These are phyloP conservation scores for Scomberomorus guttatus DNA, from an alignment of 2,797 vertebrate species.

Conservation along the genomic window DNA sequence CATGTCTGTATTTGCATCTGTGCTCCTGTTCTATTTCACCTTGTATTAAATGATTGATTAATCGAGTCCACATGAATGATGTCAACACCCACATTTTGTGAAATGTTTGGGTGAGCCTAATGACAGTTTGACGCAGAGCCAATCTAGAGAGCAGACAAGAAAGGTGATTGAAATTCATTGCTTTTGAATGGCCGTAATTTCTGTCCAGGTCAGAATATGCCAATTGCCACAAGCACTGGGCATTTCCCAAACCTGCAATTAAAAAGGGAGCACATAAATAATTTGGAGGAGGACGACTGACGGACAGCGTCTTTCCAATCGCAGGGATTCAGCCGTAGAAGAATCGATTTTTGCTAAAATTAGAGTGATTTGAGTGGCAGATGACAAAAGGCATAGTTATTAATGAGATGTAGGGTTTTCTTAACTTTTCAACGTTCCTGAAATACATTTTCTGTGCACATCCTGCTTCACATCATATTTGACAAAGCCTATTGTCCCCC, in stretches of 20 bases:
- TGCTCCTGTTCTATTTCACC: slow-evolving; percentile 45
- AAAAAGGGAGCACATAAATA: slow-evolving; percentile 66
- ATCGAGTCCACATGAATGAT: slow-evolving; percentile 68
- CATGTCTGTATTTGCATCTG: slow-evolving; percentile 19
- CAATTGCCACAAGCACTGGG: slow-evolving; percentile 59
- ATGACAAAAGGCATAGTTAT: slow-evolving; percentile 33
- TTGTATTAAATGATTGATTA: slow-evolving; percentile 75
- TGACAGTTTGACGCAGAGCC: slow-evolving; percentile 72
- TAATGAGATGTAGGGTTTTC: slow-evolving; percentile 17
- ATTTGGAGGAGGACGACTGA: slow-evolving; percentile 33
- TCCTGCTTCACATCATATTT: slow-evolving; percentile 5
- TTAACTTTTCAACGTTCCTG: not conserved
- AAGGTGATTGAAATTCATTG: slow-evolving; percentile 85
- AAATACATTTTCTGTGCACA: not conserved
- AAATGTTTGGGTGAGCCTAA: slow-evolving; percentile 66
- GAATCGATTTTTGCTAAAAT: slow-evolving; percentile 43
- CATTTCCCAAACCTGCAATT: slow-evolving; percentile 75
- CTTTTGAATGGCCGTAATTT: slow-evolving; percentile 81
- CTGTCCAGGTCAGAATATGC: slow-evolving; percentile 73
- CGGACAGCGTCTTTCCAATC: slow-evolving; percentile 43
- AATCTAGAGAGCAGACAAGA: slow-evolving; percentile 75
- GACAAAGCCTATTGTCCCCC: slow-evolving; percentile 10
- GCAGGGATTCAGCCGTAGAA: slow-evolving; percentile 19
- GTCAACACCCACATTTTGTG: slow-evolving; percentile 65
- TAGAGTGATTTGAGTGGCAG: slow-evolving; percentile 34